Evolutionary conservation across 2,113 vertebrate genomes (phyloP).

Genomic region (Corapipo altera): DNA sequence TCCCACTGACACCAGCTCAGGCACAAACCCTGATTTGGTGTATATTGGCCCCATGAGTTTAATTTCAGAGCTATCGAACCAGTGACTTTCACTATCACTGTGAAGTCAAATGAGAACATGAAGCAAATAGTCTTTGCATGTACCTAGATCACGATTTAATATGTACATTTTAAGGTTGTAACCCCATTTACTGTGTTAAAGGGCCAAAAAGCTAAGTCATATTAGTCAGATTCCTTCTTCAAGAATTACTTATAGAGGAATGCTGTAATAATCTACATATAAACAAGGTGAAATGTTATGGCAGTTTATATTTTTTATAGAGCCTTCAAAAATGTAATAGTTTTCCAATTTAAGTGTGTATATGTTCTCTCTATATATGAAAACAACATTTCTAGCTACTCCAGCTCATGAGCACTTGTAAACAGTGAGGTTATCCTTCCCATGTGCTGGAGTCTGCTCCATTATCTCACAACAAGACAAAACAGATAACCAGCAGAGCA

Average conservation of each 20-base stretch:
- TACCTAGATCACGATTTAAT: not conserved
- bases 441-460: not conserved
- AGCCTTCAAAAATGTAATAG: conserved; percentile 14
- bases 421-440: conserved; percentile 42
- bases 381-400: conserved; percentile 24
- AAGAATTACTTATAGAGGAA: conserved; percentile 11
- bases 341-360: conserved; percentile 49
- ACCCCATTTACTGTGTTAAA: not conserved
- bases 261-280: conserved; percentile 44
- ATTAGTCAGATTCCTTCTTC: conserved; percentile 39
- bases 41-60: not conserved
- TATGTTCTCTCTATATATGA: conserved; percentile 14
- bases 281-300: conserved; percentile 40
- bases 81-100: not conserved
- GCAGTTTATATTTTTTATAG: conserved; percentile 27
- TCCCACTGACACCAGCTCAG: not conserved
- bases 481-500: conserved; percentile 49
- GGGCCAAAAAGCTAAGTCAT: not conserved
- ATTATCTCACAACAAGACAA: conserved; percentile 70
- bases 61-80: not conserved
- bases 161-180: not conserved
- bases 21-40: not conserved
- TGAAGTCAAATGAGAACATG: not conserved
- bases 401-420: conserved; percentile 6
- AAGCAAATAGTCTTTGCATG: not conserved